Evolutionary conservation across 2,797 vertebrate species (phyloP), one percentile per base, ranked within the genome.

Genomic region (Sparus aurata): DNA sequence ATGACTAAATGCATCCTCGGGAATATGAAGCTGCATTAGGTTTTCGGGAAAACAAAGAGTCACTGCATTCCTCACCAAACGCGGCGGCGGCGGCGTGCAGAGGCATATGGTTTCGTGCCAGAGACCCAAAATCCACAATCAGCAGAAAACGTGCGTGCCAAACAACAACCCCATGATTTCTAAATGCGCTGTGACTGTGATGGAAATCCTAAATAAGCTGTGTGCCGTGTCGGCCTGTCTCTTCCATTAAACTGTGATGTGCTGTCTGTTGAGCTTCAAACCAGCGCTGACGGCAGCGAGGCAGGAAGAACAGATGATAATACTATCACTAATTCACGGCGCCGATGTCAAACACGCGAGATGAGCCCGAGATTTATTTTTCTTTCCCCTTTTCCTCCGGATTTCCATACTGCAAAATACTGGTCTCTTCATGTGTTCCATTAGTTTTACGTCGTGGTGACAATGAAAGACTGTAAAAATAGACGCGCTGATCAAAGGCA

Each of bases 401-500:
- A 86, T 92, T 83, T 82, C 75, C 80, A 85, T 81, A 64, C 73
- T 5, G 55, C 69, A 82, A 78, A 87, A 86, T 54, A 84, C 59
- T 64, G n/a, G 18, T 82, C 70, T 78, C 73, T 82, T 65, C 75
- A 73, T 85, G 76, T 78, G 75, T 71, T 84, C 84, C 87, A 79
- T 84, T 91, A 87, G 83, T 91, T 89, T 83, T 86, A 86, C 81
- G 89, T 90, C 87, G 89, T 71, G 11, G 87, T 84, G 86, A 92
- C 90, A 92, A 92, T 83, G 90, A 93, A 91, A 88, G 86, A 76
- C 88, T 73, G 85, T 88, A 93, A 94, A 95, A 95, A 93, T 92
- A 94, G 91, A 93, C 72, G 20, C 25, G 1, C 75, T 87, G 92
- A 95, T 95, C 95, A 95, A 95, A 94, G 91, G 86, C 87, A 85